Percentiles rank a stretch among this genome's conserved stretches.
Conservation (phyloP, 2,113 vertebrate species). For the Pangasianodon gigas region DNA sequence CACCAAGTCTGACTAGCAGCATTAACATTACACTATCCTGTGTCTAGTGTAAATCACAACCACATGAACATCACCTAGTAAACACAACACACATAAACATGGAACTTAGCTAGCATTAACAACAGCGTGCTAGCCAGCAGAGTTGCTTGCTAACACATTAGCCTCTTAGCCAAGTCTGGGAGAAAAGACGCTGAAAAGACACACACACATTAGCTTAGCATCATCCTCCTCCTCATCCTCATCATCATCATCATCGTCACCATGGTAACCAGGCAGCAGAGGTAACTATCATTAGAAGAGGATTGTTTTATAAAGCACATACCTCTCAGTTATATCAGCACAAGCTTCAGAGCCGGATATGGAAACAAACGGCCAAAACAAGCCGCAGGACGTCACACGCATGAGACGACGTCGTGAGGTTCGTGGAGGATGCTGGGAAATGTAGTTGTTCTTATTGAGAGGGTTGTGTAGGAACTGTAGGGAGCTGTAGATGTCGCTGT, state of each 20-base stretch:
- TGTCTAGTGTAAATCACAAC: neutral
- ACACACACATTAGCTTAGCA: neutral
- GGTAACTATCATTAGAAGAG: neutral
- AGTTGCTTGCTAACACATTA: conserved; percentile 19
- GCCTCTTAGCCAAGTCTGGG: neutral
- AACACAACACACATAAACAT: neutral
- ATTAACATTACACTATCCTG: too few species aligned
- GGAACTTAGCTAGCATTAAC: conserved; percentile 11
- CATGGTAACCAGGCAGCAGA: neutral
- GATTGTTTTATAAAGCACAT: conserved; percentile 33
- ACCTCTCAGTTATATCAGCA: conserved; percentile 56
- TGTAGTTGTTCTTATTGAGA: conserved; percentile 52
- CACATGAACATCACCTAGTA: too few species aligned
- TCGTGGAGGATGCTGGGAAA: conserved; percentile 53
- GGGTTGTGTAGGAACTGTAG: neutral
- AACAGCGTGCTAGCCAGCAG: neutral
- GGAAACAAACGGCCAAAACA: conserved; percentile 77
- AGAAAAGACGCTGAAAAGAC: too few species aligned
- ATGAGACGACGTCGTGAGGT: neutral
- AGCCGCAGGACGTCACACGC: conserved; percentile 61
- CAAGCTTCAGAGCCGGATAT: conserved; percentile 62
- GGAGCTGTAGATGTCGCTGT: conserved; percentile 41
- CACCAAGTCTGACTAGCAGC: too few species aligned
- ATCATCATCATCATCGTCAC: neutral
- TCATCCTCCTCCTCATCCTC: neutral